Conservation (phyloP, 2,113 vertebrate species). For the Hiodon tergisus region DNA sequence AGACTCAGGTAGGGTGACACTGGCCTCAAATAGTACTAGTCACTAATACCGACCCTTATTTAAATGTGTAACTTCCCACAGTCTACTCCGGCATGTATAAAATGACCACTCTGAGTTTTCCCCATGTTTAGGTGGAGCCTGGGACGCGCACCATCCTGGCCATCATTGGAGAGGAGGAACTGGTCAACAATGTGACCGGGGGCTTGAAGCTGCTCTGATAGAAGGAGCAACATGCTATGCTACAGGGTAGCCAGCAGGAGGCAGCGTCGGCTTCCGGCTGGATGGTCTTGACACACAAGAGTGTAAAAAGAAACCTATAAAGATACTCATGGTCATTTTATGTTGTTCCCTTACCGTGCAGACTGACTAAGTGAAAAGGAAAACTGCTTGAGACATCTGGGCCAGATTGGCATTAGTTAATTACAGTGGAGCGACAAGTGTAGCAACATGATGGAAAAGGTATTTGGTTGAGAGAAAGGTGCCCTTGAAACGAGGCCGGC, state of each 20-base stretch:
- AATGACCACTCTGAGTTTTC: neutral
- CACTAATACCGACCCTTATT: neutral
- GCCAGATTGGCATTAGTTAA: constrained; percentile 12
- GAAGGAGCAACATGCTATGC: constrained; percentile 19
- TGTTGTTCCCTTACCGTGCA: constrained; percentile 40
- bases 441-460: neutral
- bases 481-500: neutral
- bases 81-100: neutral
- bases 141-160: constrained; percentile 70
- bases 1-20: constrained; percentile 61
- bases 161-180: constrained; percentile 72
- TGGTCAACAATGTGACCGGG: constrained; percentile 73
- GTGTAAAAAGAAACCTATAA: constrained; percentile 21
- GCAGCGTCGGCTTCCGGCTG: constrained; percentile 42
- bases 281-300: constrained; percentile 37
- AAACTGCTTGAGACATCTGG: constrained; percentile 19
- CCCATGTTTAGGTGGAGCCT: constrained; percentile 58
- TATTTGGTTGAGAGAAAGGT: neutral
- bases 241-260: constrained; percentile 46
- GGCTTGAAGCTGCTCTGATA: constrained; percentile 69
- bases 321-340: constrained; percentile 37
- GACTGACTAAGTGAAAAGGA: constrained; percentile 21
- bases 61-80: neutral
- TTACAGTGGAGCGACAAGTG: constrained; percentile 12
- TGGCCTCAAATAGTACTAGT: neutral